Evolutionary conservation across 2,888 invertebrate species (phyloP).

Genomic region (Phortica okadai): DNA sequence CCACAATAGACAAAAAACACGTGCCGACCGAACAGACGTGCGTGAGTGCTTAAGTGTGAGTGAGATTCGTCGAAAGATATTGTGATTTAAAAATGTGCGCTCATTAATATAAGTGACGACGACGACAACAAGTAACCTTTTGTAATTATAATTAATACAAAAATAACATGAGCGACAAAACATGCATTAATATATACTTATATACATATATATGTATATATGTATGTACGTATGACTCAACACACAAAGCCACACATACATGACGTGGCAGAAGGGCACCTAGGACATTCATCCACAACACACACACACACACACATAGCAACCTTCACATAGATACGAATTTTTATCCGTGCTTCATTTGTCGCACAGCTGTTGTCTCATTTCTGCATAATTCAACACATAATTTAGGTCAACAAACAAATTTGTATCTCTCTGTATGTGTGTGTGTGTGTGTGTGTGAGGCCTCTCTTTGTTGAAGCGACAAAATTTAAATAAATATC

Average conservation of each 20-base stretch:
- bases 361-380: constrained; percentile 4
- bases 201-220: too few relatives aligned
- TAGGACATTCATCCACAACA: background rate
- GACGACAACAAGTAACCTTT: constrained; percentile 55
- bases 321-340: background rate
- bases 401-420: constrained; percentile 15
- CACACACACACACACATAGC: background rate
- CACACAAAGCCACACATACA: background rate
- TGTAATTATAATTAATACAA: constrained; percentile 66
- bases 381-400: constrained; percentile 26
- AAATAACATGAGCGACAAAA: constrained; percentile 49
- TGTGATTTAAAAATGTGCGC: constrained; percentile 42
- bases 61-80: constrained; percentile 15
- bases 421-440: background rate
- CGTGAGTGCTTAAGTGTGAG: constrained; percentile 46
- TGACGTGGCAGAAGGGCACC: too few relatives aligned
- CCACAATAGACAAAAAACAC: constrained; percentile 30
- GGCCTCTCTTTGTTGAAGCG: background rate
- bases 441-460: background rate
- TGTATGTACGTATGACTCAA: background rate
- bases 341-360: constrained; percentile 2
- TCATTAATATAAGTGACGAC: constrained; percentile 55
- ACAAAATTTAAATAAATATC: constrained; percentile 13
- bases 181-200: constrained; percentile 35
- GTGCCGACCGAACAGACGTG: background rate